Conservation (phyloP, 2,888 invertebrate species). For the Drosophila melanosoma region DNA sequence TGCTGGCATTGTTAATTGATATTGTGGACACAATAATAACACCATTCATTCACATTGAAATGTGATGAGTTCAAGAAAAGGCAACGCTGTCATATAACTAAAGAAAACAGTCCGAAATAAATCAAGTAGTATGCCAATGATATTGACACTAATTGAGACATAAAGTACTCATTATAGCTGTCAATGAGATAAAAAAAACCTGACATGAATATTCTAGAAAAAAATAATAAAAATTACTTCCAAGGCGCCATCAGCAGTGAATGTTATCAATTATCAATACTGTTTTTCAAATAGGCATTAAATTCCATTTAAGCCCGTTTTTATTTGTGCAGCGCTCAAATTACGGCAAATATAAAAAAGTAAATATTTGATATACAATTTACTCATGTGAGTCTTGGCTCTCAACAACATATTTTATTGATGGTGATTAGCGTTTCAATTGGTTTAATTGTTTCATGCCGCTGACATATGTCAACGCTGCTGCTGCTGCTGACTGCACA, state of each 20-base stretch:
- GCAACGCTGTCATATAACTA: constrained; percentile 19
- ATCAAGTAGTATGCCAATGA: constrained; percentile 17
- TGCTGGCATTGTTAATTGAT: constrained; percentile 66
- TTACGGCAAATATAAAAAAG: constrained; percentile 4
- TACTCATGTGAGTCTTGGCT: constrained; percentile 1
- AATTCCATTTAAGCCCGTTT: constrained; percentile 34
- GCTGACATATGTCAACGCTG: constrained; percentile 26
- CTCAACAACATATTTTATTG: constrained; percentile 18
- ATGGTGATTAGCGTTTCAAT: constrained; percentile 29
- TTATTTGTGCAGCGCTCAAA: constrained; percentile 1
- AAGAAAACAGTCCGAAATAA: constrained; percentile 27
- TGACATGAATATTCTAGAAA: constrained; percentile 19
- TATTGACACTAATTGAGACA: constrained; percentile 49
- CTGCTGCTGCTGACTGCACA: constrained; percentile 6
- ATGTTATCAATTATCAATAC: constrained; percentile 29
- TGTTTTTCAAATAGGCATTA: neutral
- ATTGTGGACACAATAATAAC: constrained; percentile 55
- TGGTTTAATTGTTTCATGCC: constrained; percentile 21
- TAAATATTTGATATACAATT: constrained; percentile 5
- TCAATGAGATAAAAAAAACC: constrained; percentile 31
- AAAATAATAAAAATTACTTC: neutral
- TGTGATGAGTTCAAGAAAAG: constrained; percentile 47
- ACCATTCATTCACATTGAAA: constrained; percentile 56
- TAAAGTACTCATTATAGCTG: constrained; percentile 17
- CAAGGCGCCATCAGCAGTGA: neutral